phyloP scores from a whole-genome alignment of 2,888 invertebrate species.

The Lasioglossum leucozonium region DNA sequence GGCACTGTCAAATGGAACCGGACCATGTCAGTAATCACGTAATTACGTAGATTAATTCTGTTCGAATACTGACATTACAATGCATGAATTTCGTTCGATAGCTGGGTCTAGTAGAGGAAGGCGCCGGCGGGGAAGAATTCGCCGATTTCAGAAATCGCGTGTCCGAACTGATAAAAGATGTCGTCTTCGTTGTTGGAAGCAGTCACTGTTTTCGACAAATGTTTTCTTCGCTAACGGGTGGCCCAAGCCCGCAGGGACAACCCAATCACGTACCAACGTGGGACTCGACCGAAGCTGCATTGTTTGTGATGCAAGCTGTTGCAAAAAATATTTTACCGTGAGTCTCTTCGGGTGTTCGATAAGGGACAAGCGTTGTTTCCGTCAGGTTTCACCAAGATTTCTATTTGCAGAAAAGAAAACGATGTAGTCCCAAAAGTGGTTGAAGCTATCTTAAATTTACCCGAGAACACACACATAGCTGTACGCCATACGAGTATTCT shows the following conservation, averaged over 20 bases:
- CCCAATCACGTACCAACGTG: slow-evolving; percentile 90
- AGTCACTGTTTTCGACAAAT: slow-evolving; percentile 96
- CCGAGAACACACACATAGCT: slow-evolving; percentile 92
- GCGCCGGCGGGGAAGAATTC: slow-evolving; percentile 89
- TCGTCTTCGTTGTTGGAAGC: slow-evolving; percentile 98
- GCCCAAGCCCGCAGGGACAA: slow-evolving; percentile 76
- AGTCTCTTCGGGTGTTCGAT: slow-evolving; percentile 82
- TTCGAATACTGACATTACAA: background rate
- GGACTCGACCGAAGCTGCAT: slow-evolving; percentile 97
- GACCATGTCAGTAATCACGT: slow-evolving; percentile 89
- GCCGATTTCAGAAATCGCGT: slow-evolving; percentile 93
- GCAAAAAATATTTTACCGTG: slow-evolving; percentile 98
- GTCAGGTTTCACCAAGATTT: background rate
- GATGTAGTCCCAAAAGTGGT: slow-evolving; percentile 97
- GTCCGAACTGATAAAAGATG: slow-evolving; percentile 97
- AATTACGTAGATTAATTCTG: background rate
- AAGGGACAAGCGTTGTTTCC: background rate
- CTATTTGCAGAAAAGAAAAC: slow-evolving; percentile 91
- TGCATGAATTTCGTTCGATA: slow-evolving; percentile 49
- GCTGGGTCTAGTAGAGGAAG: slow-evolving; percentile 82
- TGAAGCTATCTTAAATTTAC: slow-evolving; percentile 94
- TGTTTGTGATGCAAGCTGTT: slow-evolving; percentile 97
- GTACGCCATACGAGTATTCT: slow-evolving; percentile 95
- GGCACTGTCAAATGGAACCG: slow-evolving; percentile 98
- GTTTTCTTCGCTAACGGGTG: slow-evolving; percentile 89